Base-by-base conservation (phyloP, 1,140 invertebrate genomes). In the Diachasma alloeum region DNA sequence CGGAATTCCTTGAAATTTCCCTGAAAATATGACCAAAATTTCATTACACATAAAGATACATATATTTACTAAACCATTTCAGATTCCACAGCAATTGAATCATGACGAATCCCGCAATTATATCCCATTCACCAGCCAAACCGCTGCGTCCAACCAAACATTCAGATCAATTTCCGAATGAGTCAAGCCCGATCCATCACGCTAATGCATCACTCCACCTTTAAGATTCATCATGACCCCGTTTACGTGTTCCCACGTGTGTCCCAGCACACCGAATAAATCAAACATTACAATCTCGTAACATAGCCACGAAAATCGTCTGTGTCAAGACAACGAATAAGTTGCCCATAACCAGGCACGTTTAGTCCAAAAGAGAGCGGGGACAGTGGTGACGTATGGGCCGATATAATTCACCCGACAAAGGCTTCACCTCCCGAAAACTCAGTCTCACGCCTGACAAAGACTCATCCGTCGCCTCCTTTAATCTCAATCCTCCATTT, bases 381-480 rank as follows among this genome's bases (percentile, higher is more conserved):
- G 24, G 13, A 63, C 24, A 63, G 22, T 63, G 59, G 15, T 56
- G 81, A 86, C 81, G 79, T 83, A 86, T 83, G 76, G 66, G 71
- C 72, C 9, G 78, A 79, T 78, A 83, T 84, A 84, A 86, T 81
- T 85, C 83, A 85, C 75, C 71, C 69, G 72, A 84, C 82, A 83
- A 85, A 84, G 80, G 78, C 4, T 22, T 26, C 48, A 48, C 19
- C 69, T 76, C 46, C 31, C 15, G 78, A 80, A 84, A 77, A 80
- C 79, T 78, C 72, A 68, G 46, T 80, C 78, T 81, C 83, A 80
- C 79, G 80, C 76, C 72, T 76, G 78, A 81, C 79, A 82, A 81
- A 83, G 79, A 22, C 56, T 31, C 59, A 24, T 44, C n/a, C 44
- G 42, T 75, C 36, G 39, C 15, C 42, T 73, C 67, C 31, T 9